phyloP scores from a whole-genome alignment of 2,113 vertebrate species.

The Mesocricetus auratus region DNA sequence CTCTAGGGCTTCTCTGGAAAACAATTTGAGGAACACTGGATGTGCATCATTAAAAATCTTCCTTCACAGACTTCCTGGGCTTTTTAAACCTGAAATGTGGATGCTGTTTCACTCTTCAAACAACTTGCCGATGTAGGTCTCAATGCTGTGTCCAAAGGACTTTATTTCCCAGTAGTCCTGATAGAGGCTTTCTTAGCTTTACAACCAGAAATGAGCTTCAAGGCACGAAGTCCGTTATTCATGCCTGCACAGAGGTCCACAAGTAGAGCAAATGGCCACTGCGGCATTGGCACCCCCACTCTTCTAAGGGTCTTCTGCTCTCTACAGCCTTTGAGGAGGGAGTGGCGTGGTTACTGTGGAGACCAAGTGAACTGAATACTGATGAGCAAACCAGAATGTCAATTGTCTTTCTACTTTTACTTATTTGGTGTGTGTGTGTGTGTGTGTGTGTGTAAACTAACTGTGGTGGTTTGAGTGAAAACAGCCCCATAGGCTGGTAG shows the following conservation, averaged over 20 bases:
- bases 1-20: background rate
- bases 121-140: background rate
- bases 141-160: too few species aligned
- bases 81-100: background rate
- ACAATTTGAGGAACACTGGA: background rate
- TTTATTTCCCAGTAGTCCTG: background rate
- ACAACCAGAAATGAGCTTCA: background rate
- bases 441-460: background rate
- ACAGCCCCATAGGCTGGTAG: background rate
- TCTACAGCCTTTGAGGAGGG: background rate
- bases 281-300: background rate
- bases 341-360: background rate
- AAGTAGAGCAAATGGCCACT: background rate
- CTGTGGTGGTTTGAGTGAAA: background rate
- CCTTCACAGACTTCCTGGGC: background rate
- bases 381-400: background rate
- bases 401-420: background rate
- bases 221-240: background rate
- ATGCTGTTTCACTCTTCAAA: background rate
- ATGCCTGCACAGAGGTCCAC: background rate
- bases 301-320: too few species aligned
- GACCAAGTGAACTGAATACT: background rate
- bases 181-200: background rate
- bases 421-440: too few species aligned
- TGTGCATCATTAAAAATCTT: background rate